Conservation (phyloP, 2,113 vertebrate genomes). For the Ammospiza nelsoni region DNA sequence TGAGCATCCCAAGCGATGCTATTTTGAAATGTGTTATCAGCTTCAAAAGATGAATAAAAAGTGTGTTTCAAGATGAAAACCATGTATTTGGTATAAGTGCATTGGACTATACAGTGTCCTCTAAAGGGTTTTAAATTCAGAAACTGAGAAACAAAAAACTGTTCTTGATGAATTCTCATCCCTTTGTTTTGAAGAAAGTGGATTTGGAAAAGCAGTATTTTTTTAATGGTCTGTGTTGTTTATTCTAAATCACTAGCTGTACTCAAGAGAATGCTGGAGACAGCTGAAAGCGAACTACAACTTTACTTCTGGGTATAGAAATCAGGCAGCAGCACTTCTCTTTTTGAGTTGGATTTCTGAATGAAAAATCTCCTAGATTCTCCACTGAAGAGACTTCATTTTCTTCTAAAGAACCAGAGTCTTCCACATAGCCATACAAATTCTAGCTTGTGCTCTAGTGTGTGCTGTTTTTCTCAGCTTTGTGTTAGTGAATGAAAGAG, state of each 20-base stretch:
- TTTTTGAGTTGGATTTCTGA: background rate
- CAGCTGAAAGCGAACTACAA: background rate
- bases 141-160: background rate
- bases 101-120: background rate
- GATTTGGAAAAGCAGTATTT: background rate
- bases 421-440: background rate
- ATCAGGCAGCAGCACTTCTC: background rate
- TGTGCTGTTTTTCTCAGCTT: background rate
- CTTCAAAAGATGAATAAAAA: background rate
- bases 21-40: background rate
- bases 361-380: background rate
- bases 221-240: background rate
- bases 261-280: background rate
- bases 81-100: background rate
- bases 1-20: background rate
- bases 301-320: background rate
- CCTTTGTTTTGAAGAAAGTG: background rate
- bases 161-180: background rate
- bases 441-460: background rate
- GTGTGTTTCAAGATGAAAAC: background rate
- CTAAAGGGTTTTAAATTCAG: background rate
- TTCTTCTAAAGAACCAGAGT: background rate
- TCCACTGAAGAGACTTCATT: background rate
- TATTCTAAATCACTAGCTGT: background rate
- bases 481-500: background rate